Conservation (phyloP, 2,888 invertebrate genomes). For the Anticlea derivata region DNA sequence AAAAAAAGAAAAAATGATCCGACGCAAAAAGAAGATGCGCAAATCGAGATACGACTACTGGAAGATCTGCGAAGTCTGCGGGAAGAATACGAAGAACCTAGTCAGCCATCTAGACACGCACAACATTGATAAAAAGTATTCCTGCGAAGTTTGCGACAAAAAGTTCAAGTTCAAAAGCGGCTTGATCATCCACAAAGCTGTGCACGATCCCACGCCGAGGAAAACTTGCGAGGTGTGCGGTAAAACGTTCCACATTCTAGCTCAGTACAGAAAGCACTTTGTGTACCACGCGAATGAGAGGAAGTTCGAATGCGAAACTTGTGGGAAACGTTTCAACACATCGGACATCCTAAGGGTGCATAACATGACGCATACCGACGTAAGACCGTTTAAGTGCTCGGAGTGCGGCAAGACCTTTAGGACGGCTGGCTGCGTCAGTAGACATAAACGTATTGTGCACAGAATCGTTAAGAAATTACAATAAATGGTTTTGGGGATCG, state of each 20-base stretch:
- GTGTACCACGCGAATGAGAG: constrained; percentile 81
- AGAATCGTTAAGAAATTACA: constrained; percentile 51
- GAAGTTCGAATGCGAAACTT: constrained; percentile 77
- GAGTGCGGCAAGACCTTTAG: constrained; percentile 78
- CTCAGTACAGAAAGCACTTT: constrained; percentile 77
- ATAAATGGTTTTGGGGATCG: constrained; percentile 42
- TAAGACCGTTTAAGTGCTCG: constrained; percentile 70
- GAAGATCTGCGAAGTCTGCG: constrained; percentile 78
- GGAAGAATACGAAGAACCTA: constrained; percentile 71
- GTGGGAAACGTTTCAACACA: constrained; percentile 81
- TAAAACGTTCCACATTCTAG: constrained; percentile 77
- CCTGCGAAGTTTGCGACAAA: constrained; percentile 75
- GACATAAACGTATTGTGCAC: constrained; percentile 75
- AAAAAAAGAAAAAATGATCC: constrained; percentile 34
- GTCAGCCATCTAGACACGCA: constrained; percentile 73
- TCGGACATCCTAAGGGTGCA: constrained; percentile 79
- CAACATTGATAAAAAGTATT: constrained; percentile 63
- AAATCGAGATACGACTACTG: constrained; percentile 67
- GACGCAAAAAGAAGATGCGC: constrained; percentile 49
- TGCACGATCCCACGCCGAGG: constrained; percentile 73
- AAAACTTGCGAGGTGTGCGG: constrained; percentile 82
- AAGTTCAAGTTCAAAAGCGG: constrained; percentile 79
- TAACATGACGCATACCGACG: constrained; percentile 75
- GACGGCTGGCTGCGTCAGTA: constrained; percentile 76
- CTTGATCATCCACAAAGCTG: constrained; percentile 69